Conservation (phyloP, 2,888 invertebrate species). For the Agriopis aurantiaria region DNA sequence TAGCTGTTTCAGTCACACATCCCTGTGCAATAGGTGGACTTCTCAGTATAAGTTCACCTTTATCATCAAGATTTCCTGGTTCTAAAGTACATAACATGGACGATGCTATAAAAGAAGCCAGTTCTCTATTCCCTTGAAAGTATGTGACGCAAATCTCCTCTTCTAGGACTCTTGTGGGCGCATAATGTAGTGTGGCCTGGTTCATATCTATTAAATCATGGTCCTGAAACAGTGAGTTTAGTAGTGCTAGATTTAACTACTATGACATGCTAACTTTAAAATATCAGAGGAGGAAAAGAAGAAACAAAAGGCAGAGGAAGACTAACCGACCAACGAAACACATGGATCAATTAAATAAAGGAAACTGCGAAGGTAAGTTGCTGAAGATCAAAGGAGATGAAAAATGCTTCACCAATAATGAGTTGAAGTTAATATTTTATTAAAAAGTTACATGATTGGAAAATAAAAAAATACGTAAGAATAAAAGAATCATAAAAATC, state of each 20-base stretch:
- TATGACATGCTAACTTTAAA: too few species aligned
- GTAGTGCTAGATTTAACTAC: neutral
- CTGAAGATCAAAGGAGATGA: too few species aligned
- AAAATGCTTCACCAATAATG: too few species aligned
- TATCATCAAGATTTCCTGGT: conserved; percentile 36
- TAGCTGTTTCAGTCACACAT: neutral
- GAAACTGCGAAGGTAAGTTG: too few species aligned
- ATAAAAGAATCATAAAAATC: too few species aligned
- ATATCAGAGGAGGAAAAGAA: too few species aligned
- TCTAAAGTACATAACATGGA: conserved; percentile 42
- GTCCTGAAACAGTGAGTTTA: conserved; percentile 3
- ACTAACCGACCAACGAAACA: too few species aligned
- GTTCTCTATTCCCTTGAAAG: conserved; percentile 18
- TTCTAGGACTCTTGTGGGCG: conserved; percentile 46
- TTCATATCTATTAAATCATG: conserved; percentile 15
- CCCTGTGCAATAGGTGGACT: neutral
- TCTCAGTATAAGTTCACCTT: conserved; percentile 21
- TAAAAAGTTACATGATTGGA: too few species aligned
- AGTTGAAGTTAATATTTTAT: too few species aligned
- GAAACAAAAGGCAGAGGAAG: too few species aligned
- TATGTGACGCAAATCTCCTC: conserved; percentile 44
- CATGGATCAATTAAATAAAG: too few species aligned
- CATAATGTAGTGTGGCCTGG: conserved; percentile 37
- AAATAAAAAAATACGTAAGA: too few species aligned
- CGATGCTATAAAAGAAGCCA: conserved; percentile 28